Evolutionary conservation across 2,113 vertebrate species (phyloP).

Genomic region (Colistium nudipinnis): DNA sequence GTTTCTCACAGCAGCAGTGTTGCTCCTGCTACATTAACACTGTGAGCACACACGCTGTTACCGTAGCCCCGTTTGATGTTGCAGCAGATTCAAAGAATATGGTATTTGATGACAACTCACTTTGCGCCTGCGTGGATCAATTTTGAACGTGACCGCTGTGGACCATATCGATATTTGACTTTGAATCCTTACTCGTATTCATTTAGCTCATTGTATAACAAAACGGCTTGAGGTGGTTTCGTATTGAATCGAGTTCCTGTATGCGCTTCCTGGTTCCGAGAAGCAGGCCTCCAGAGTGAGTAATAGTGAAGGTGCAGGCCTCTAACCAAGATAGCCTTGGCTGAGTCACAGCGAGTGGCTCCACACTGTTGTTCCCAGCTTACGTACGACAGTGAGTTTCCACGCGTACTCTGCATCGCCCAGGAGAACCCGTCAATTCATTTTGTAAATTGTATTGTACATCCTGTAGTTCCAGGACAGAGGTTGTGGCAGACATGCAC

Average conservation of each 20-base stretch:
- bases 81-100: constrained; percentile 14
- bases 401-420: constrained; percentile 23
- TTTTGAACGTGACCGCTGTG: constrained; percentile 30
- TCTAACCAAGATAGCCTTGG: constrained; percentile 67
- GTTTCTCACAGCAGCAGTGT: neutral
- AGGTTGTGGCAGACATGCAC: neutral
- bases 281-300: constrained; percentile 78
- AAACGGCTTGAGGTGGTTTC: constrained; percentile 76
- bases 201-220: constrained; percentile 58
- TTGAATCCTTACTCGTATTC: constrained; percentile 55
- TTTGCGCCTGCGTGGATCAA: constrained; percentile 4
- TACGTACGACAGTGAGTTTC: constrained; percentile 52
- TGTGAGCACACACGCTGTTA: neutral
- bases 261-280: constrained; percentile 82
- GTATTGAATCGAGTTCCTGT: constrained; percentile 85
- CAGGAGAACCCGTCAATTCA: neutral
- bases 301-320: constrained; percentile 81
- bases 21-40: neutral
- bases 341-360: constrained; percentile 74
- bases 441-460: too few relatives aligned
- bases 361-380: constrained; percentile 44
- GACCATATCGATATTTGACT: constrained; percentile 47
- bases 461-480: neutral
- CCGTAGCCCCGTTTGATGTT: neutral
- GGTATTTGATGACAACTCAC: constrained; percentile 34